A percentile compares a stretch with the other conserved stretches of the same genome.
Conservation (phyloP, 1,140 invertebrate species). For the Zaprionus davidi region DNA sequence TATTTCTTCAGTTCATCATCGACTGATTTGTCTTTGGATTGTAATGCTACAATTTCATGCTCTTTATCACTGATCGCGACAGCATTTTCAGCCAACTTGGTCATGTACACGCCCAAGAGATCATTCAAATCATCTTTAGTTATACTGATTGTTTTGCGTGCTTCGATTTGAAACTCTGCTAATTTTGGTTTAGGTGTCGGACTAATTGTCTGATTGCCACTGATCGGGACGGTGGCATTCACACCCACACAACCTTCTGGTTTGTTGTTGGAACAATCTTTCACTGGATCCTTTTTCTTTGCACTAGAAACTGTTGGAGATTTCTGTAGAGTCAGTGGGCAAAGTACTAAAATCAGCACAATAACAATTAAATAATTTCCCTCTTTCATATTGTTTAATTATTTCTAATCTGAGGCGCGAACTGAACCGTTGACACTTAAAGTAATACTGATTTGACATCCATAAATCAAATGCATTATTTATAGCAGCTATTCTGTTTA, state of each 20-base stretch:
- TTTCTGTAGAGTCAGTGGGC: conserved; percentile 11
- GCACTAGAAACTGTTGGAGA: not conserved
- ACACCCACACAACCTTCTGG: conserved; percentile 15
- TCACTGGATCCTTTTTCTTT: conserved; percentile 36
- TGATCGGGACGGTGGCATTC: conserved; percentile 21
- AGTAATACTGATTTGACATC: conserved; percentile 20
- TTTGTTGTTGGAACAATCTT: conserved; percentile 34
- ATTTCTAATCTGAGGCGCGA: conserved; percentile 1
- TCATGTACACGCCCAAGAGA: conserved; percentile 63
- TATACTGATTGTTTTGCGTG: conserved; percentile 62
- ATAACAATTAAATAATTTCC: conserved; percentile 12
- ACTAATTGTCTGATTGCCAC: conserved; percentile 29
- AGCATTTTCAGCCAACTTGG: conserved; percentile 60
- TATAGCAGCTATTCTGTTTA: conserved; percentile 11
- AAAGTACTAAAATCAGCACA: conserved; percentile 17
- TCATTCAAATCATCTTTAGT: conserved; percentile 68
- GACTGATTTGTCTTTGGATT: conserved; percentile 43
- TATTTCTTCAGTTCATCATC: conserved; percentile 42
- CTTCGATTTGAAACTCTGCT: conserved; percentile 70
- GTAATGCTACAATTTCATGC: conserved; percentile 48
- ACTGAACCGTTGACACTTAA: conserved; percentile 9
- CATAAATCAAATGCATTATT: conserved; percentile 31
- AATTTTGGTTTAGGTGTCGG: conserved; percentile 41
- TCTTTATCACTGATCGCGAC: conserved; percentile 61
- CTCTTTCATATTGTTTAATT: conserved; percentile 19